Evolutionary conservation across 2,797 vertebrate genomes (phyloP).

Genomic region (Phrynocephalus vlangalii): DNA sequence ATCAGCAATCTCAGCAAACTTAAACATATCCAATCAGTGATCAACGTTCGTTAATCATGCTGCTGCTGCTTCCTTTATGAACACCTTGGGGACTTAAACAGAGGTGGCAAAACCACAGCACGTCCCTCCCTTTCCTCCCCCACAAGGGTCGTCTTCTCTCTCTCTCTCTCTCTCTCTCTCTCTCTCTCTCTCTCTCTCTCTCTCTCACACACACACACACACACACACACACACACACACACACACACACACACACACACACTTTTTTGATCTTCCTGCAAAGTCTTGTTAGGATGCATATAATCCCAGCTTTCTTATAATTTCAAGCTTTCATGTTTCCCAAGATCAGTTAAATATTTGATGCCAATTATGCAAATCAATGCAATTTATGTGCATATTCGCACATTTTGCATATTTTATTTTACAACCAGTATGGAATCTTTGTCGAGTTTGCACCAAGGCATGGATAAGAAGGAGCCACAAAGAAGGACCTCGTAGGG

Average conservation of each 20-base stretch:
- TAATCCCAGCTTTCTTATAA: constrained; percentile 2
- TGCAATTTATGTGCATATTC: constrained; percentile 8
- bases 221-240: too few relatives aligned
- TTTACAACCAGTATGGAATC: neutral
- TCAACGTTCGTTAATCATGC: neutral
- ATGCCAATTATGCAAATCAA: constrained; percentile 11
- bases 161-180: too few relatives aligned
- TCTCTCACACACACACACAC: too few relatives aligned
- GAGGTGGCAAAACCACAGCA: neutral
- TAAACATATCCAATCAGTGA: neutral
- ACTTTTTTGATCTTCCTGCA: neutral
- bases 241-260: too few relatives aligned
- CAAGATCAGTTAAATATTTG: constrained; percentile 19
- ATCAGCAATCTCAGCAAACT: neutral
- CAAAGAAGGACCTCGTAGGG: neutral
- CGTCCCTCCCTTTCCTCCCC: neutral
- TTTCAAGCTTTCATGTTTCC: constrained; percentile 6
- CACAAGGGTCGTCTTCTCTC: neutral
- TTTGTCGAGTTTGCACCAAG: neutral
- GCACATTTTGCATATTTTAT: neutral
- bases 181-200: too few relatives aligned
- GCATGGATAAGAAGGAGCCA: neutral
- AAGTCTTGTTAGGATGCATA: constrained; percentile 10
- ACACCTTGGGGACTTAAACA: neutral
- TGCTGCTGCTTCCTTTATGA: neutral